Evolutionary conservation across 2,888 invertebrate genomes (phyloP), one percentile per base, ranked within the genome.

Genomic region (Volucella inflata): DNA sequence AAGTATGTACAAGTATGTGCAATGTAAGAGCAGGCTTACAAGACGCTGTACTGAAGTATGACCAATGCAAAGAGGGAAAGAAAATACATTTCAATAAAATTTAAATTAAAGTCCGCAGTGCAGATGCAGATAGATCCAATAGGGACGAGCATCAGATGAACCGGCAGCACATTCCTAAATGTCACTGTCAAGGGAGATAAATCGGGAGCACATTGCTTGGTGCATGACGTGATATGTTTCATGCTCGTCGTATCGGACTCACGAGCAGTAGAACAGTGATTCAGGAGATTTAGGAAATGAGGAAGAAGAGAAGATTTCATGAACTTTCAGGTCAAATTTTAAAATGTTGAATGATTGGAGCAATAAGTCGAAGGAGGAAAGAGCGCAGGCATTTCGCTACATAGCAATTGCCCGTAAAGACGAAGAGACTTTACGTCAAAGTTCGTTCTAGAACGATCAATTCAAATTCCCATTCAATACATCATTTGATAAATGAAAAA

Each of bases 161-260:
- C 48, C 48, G 46, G 53, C 30, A 40, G 65, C 44, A 44, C 21
- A 68, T 57, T 46, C 72, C 68, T 60, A 71, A 84, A 79, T 84
- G 84, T 84, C 84, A 84, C 84, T 84, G 84, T 75, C 84, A 76
- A 55, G 53, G 42, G 71, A 84, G 84, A 84, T 76, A 84, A 79
- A 84, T 84, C 59, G 84, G 30, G 46, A 76, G 60, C 65, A 57
- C 75, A 75, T 65, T 71, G 79, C 75, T 67, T 65, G 59, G 60
- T 44, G 59, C 70, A 75, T 17, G 17, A 12, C 57, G 79, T 40
- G 14, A 16, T 38, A 59, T 74, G 67, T 74, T 74, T 72, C 59
- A 72, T 79, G 21, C 21, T 21, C 21, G 21, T 21, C 21, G 21
- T 2, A 21, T 21, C 3, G 21, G 21, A 2, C 21, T 4, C 0